Conservation (phyloP, 2,888 invertebrate genomes). For the Tholera decimalis region DNA sequence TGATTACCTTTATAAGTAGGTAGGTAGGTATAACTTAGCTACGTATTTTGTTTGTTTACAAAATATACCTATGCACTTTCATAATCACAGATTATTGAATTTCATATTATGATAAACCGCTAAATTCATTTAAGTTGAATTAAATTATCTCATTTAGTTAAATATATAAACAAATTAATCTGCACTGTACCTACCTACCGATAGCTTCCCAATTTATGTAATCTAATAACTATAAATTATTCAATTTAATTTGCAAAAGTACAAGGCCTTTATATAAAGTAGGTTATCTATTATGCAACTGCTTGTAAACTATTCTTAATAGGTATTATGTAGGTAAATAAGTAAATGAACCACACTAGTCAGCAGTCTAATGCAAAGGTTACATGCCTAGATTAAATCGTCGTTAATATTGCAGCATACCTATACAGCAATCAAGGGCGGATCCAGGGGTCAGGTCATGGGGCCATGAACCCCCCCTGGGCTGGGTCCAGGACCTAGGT, state of each 20-base stretch:
- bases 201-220: constrained; percentile 11
- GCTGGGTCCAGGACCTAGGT: no score
- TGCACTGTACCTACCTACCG: background rate
- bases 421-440: no score
- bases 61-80: background rate
- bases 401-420: background rate
- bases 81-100: background rate
- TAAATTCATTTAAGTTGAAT: constrained; percentile 45
- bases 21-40: constrained; percentile 3
- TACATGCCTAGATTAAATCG: constrained; percentile 1
- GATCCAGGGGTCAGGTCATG: no score
- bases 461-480: no score
- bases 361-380: constrained; percentile 13
- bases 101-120: constrained; percentile 42
- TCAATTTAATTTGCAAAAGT: constrained; percentile 33
- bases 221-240: constrained; percentile 5
- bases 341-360: background rate
- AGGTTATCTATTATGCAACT: background rate
- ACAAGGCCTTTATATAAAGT: constrained; percentile 17
- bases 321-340: background rate
- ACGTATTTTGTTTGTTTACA: constrained; percentile 25
- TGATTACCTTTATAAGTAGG: background rate
- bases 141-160: constrained; percentile 35
- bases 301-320: background rate
- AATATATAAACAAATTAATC: constrained; percentile 34